Conservation (phyloP, 2,888 invertebrate species). For the Cylindroiulus punctatus region DNA sequence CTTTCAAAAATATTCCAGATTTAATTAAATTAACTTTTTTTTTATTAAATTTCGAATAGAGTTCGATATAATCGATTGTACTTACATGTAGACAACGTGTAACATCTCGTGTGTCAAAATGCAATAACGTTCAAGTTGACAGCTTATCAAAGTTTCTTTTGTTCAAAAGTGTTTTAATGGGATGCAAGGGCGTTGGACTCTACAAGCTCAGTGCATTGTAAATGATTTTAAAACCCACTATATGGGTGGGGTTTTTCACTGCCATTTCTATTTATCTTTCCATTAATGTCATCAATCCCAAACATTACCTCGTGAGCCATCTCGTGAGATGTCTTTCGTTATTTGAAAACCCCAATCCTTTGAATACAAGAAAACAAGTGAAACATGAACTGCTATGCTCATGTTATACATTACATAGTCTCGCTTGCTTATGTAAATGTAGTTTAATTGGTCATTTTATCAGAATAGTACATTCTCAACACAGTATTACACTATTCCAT, state of each 20-base stretch:
- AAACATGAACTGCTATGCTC: too few species aligned
- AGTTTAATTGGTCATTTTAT: too few species aligned
- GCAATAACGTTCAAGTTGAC: not conserved
- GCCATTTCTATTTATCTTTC: not conserved
- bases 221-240: not conserved
- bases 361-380: too few species aligned
- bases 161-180: not conserved
- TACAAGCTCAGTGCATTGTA: not conserved
- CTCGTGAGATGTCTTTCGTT: too few species aligned
- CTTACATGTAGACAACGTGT: not conserved
- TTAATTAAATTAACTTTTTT: too few species aligned
- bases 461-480: too few species aligned
- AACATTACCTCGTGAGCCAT: too few species aligned
- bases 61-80: not conserved
- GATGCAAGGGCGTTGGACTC: not conserved
- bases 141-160: not conserved
- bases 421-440: too few species aligned
- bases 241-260: not conserved
- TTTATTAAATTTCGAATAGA: not conserved
- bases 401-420: too few species aligned
- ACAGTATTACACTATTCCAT: too few species aligned
- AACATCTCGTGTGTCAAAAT: not conserved
- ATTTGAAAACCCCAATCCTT: too few species aligned
- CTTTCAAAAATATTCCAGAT: not conserved
- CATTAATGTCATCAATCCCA: too few species aligned